Percentiles rank a stretch among this genome's conserved stretches.
phyloP scores from a whole-genome alignment of 2,113 vertebrate genomes.

The Petromus typicus region DNA sequence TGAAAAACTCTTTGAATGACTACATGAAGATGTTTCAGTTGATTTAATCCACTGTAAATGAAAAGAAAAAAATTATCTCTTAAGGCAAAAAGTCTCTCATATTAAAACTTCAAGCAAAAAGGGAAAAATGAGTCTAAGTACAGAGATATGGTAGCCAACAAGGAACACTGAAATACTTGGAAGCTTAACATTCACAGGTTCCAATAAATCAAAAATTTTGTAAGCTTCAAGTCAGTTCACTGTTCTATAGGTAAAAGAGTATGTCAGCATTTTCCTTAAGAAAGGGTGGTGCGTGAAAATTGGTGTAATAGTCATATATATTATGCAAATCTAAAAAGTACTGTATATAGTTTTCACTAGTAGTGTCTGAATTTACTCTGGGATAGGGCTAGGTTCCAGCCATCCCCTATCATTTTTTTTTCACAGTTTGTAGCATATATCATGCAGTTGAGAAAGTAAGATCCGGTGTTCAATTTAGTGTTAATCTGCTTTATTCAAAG shows the following conservation, averaged over 20 bases:
- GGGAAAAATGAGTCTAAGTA: not conserved
- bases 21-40: not conserved
- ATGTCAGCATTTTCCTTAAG: slow-evolving; percentile 1
- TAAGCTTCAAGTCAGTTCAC: not conserved
- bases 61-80: not conserved
- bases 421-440: not conserved
- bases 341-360: not conserved
- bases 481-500: not conserved
- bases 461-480: not conserved
- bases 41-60: not conserved
- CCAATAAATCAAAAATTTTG: not conserved
- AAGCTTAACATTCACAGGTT: not conserved
- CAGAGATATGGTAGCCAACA: not conserved
- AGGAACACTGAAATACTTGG: not conserved
- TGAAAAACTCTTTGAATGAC: not conserved
- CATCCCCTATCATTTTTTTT: not conserved
- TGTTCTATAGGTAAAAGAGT: not conserved
- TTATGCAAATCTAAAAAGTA: not conserved
- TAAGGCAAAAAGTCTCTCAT: not conserved
- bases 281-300: not conserved
- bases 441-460: not conserved
- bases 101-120: not conserved
- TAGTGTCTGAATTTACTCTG: slow-evolving; percentile 1
- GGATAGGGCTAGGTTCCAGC: not conserved
- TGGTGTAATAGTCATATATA: not conserved